These are phyloP conservation scores for Eulemur mongoz DNA, from an alignment of 2,797 vertebrate species.

Conservation along the genomic window DNA sequence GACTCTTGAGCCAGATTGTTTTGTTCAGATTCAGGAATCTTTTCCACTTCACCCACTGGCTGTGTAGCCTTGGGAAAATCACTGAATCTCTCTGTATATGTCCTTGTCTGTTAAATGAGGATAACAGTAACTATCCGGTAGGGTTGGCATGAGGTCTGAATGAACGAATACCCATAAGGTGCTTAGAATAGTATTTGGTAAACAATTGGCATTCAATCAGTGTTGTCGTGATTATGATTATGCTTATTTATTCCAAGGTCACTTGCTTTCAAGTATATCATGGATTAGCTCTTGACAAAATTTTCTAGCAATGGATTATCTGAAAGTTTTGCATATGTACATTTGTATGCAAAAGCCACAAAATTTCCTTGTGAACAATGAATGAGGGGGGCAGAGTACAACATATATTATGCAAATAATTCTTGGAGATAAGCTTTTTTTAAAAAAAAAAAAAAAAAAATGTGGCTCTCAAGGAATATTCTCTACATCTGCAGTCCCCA, in stretches of 20 bases:
- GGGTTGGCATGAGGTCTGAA: neutral
- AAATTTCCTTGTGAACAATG: neutral
- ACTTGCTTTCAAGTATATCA: neutral
- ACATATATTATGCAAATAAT: neutral
- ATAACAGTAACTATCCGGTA: neutral
- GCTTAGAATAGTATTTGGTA: constrained; percentile 5
- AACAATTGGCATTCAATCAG: neutral
- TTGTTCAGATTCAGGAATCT: constrained; percentile 22
- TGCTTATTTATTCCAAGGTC: neutral
- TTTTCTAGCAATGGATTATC: constrained; percentile 14
- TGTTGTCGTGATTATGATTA: neutral
- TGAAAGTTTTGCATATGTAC: constrained; percentile 3
- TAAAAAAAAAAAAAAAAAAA: neutral
- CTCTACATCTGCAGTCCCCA: neutral
- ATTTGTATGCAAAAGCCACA: neutral
- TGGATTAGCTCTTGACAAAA: neutral
- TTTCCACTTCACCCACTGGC: neutral
- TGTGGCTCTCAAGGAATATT: neutral
- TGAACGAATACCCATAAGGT: neutral
- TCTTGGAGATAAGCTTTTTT: neutral
- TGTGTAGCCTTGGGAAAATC: neutral
- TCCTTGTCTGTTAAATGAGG: neutral
- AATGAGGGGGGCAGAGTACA: neutral
- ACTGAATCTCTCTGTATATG: neutral
- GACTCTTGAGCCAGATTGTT: neutral